Evolutionary conservation across 2,888 invertebrate genomes (phyloP), one percentile per base, ranked within the genome.

Genomic region (Druceiella hillmani): DNA sequence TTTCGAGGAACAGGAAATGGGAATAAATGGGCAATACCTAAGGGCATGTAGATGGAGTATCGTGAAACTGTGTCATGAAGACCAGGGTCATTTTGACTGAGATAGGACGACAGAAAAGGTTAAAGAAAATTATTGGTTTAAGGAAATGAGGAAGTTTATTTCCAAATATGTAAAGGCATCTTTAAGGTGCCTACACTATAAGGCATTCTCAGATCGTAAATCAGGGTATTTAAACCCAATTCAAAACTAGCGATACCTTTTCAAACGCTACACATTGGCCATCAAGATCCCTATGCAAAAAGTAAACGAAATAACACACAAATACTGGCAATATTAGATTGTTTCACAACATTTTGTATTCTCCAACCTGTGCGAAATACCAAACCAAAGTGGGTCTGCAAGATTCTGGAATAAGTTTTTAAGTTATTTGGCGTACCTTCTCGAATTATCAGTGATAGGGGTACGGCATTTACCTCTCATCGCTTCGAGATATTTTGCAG

Each of bases 71-170:
- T 40, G 39, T 14, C 55, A 55, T 44, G 54, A 56, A 29, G 33
- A 48, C 17, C 39, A 50, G 15, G 52, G 53, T 35, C 58, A 58
- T 42, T 30, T 54, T 30, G 56, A 55, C 2, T 32, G 51, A 7
- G 53, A 55, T 2, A 56, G 57, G 46, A 48, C 46, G 17, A 36
- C 48, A 14, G 45, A 54, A 12, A 33, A 44, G 11, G 35, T 59
- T 28, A 43, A 12, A 17, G 32, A 38, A 38, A 39, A 38, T n/a
- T 58, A 56, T 47, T 58, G 55, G 53, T 57, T 58, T 44, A 51
- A 55, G 4, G 48, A 51, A 16, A 48, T 55, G 41, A 48, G 40
- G 7, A 12, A 12, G 9, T 27, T 27, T 27, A 15, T 27, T 12
- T 12, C 12, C 6, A 27, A 27, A 11, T 27, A 27, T 27, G 27